Evolutionary conservation across 2,797 vertebrate genomes (phyloP).

Genomic region (Sebastes vulpes): DNA sequence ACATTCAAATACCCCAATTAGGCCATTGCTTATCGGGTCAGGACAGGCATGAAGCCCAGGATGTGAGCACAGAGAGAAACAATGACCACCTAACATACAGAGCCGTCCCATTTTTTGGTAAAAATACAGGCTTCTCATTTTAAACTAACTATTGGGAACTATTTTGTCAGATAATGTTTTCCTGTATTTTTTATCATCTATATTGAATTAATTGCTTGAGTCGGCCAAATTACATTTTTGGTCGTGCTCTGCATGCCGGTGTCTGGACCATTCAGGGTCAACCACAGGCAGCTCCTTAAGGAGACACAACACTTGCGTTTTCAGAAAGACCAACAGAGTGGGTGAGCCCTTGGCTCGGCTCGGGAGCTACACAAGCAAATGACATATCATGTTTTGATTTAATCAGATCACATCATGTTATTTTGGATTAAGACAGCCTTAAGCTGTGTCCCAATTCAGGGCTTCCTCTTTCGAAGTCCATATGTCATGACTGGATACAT

Average conservation of each 20-base stretch:
- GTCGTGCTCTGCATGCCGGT: not conserved
- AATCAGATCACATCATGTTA: constrained; percentile 21
- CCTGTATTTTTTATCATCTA: not conserved
- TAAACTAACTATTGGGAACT: not conserved
- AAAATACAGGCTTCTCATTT: not conserved
- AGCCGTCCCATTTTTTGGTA: not conserved
- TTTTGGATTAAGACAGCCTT: not conserved
- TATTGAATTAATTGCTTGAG: not conserved
- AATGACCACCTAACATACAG: not conserved
- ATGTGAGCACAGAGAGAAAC: constrained; percentile 1
- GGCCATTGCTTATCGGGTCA: constrained; percentile 53
- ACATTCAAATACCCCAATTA: constrained; percentile 54
- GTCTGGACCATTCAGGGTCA: not conserved
- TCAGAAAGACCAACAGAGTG: not conserved
- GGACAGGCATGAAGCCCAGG: constrained; percentile 21
- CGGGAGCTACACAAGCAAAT: not conserved
- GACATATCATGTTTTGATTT: not conserved
- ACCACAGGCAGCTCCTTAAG: not conserved
- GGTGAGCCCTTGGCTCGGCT: not conserved
- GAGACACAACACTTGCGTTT: not conserved
- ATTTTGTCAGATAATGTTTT: not conserved
- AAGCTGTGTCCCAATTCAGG: constrained; percentile 16
- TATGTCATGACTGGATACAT: not conserved
- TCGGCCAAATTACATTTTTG: not conserved
- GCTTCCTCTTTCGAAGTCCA: not conserved